phyloP scores from a whole-genome alignment of 2,888 invertebrate species.

The Malthinus flaveolus region DNA sequence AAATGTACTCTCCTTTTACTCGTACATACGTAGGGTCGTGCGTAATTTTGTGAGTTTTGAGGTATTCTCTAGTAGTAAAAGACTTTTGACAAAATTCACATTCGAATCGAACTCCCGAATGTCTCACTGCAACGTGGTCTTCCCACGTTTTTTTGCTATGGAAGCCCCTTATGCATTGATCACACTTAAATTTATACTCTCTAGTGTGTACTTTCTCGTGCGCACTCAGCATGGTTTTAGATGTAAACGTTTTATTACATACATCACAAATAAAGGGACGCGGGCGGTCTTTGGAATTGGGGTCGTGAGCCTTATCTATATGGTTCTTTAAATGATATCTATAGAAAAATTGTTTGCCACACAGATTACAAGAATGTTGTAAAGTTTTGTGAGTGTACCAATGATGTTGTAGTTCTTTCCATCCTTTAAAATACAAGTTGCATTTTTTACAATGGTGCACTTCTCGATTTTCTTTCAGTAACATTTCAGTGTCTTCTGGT shows the following conservation, averaged over 20 bases:
- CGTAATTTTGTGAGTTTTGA: constrained; percentile 22
- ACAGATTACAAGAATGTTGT: constrained; percentile 39
- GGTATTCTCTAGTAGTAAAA: constrained; percentile 40
- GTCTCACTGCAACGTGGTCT: constrained; percentile 31
- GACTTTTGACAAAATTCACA: background rate
- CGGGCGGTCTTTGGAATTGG: too few species aligned
- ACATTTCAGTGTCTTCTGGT: too few species aligned
- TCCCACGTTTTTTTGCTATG: constrained; percentile 21
- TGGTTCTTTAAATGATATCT: too few species aligned
- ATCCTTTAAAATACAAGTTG: too few species aligned
- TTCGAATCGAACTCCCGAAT: constrained; percentile 21
- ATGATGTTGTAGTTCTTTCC: too few species aligned
- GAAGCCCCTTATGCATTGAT: too few species aligned
- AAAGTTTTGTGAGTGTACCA: too few species aligned
- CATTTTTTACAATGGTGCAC: too few species aligned
- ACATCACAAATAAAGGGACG: constrained; percentile 43
- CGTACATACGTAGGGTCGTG: constrained; percentile 29
- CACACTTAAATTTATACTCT: constrained; percentile 44
- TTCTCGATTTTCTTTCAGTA: too few species aligned
- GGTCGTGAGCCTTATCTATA: too few species aligned
- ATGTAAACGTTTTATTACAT: constrained; percentile 46
- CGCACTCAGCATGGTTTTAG: constrained; percentile 29
- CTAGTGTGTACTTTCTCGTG: constrained; percentile 41
- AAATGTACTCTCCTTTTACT: constrained; percentile 23
- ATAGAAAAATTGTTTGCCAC: constrained; percentile 36